Evolutionary conservation across 2,113 vertebrate species (phyloP), one percentile per base, ranked within the genome.

Genomic region (Pao palembangensis): DNA sequence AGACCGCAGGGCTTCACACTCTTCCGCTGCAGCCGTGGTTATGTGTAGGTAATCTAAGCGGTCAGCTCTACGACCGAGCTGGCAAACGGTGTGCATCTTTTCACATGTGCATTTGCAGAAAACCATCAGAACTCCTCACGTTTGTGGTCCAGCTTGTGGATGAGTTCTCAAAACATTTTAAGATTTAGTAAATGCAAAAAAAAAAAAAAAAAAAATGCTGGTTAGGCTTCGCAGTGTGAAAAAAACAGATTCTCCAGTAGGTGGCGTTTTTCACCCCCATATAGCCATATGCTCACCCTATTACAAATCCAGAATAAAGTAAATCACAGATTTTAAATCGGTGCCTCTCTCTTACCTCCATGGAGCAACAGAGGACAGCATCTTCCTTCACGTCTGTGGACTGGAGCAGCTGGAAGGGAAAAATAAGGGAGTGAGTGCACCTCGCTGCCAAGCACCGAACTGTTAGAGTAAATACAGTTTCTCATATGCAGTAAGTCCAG

Each of bases 381-480:
- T 98, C 97, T 79, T 99, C 97, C 87, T 98, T 98, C 56, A 98
- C 92, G 41, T 98, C 94, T 75, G 92, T 91, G 64, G 95, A 97
- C 71, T 98, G 94, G 82, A 99, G 82, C 87, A 98, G 91, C 97
- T 99, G 84, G 3, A 71, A 81, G 71, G 54, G 46, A 52, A 67
- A 20, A 77, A 64, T 21, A 78, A 69, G 14, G 79, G 31, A 34
- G 6, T 34, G 31, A 8, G 31, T 34, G 6, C 31, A 34, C 5
- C 8, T 1, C 1, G 31, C 5, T 34, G 31, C 6, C 1, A 6
- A 34, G 31, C 31, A 1, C 8, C 5, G 6, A 34, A 34, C 31
- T 28, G 25, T 28, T 3, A 7, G 5, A 28, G 25, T 1, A 60
- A 58, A 55, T 43, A 23, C 6, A 17, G 25, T 4, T 5, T 18